Percentiles rank a stretch among this genome's conserved stretches.
Conservation (phyloP, 2,797 vertebrate genomes). For the Phylloscopus collybita region DNA sequence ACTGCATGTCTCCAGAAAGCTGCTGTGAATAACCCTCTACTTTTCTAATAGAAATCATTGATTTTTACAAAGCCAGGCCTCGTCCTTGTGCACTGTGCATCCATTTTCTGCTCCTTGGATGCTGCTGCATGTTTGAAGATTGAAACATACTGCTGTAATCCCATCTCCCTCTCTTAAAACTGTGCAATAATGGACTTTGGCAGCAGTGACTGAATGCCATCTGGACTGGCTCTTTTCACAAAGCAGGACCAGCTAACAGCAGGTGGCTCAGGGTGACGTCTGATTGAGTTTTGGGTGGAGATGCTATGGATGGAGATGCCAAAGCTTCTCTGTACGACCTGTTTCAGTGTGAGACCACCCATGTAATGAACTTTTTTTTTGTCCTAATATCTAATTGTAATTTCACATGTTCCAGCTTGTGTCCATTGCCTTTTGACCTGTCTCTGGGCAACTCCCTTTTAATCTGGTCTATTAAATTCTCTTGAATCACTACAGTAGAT, state of each 20-base stretch:
- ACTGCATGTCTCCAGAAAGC: not conserved
- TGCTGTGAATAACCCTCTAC: not conserved
- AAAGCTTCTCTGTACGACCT: not conserved
- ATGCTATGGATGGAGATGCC: not conserved
- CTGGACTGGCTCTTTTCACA: not conserved
- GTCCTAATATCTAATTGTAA: not conserved
- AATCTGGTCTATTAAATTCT: not conserved
- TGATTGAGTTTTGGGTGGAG: not conserved
- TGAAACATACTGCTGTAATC: not conserved
- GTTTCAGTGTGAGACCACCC: not conserved
- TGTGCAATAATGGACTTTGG: not conserved
- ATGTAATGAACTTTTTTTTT: not conserved
- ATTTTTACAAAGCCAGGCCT: not conserved
- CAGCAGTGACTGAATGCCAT: not conserved
- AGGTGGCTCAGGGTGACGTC: not conserved
- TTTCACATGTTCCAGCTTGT: not conserved
- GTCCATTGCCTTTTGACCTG: not conserved
- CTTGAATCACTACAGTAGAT: not conserved
- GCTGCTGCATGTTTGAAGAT: not conserved
- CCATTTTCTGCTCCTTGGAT: not conserved
- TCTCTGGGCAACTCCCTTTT: not conserved
- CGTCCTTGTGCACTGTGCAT: not conserved
- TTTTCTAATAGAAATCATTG: not conserved
- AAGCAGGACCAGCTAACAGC: not conserved
- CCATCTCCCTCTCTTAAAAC: not conserved